Evolutionary conservation across 2,113 vertebrate genomes (phyloP).

Genomic region (Pipra filicauda): DNA sequence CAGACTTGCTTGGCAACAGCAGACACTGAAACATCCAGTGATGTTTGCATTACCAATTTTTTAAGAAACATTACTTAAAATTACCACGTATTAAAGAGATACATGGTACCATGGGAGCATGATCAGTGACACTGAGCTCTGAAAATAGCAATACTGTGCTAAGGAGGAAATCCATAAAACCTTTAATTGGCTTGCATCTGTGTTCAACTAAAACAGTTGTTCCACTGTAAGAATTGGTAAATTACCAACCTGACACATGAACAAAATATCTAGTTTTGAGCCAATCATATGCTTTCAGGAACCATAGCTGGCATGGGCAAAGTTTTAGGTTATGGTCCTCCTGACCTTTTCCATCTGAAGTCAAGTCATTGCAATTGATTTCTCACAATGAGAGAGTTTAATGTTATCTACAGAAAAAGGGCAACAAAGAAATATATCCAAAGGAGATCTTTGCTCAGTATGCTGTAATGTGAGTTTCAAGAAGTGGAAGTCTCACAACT

Average conservation of each 20-base stretch:
- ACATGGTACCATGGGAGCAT: background rate
- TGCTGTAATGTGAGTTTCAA: background rate
- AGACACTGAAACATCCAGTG: background rate
- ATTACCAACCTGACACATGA: background rate
- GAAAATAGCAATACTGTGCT: background rate
- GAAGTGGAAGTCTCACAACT: background rate
- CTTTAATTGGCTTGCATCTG: background rate
- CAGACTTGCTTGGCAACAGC: background rate
- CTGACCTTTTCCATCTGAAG: background rate
- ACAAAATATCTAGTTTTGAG: background rate
- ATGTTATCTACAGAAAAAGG: background rate
- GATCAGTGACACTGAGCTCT: background rate
- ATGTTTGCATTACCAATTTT: background rate
- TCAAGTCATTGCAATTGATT: background rate
- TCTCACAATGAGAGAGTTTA: background rate
- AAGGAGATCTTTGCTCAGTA: background rate
- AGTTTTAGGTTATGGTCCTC: background rate
- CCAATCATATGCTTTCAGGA: background rate
- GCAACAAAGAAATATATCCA: background rate
- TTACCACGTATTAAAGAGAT: background rate
- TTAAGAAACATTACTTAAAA: background rate
- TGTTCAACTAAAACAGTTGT: background rate
- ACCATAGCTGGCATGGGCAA: background rate
- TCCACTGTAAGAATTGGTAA: background rate
- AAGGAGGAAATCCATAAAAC: background rate